These are phyloP conservation scores for Lutjanus erythropterus DNA, from an alignment of 2,113 vertebrate genomes.

Conservation along the genomic window DNA sequence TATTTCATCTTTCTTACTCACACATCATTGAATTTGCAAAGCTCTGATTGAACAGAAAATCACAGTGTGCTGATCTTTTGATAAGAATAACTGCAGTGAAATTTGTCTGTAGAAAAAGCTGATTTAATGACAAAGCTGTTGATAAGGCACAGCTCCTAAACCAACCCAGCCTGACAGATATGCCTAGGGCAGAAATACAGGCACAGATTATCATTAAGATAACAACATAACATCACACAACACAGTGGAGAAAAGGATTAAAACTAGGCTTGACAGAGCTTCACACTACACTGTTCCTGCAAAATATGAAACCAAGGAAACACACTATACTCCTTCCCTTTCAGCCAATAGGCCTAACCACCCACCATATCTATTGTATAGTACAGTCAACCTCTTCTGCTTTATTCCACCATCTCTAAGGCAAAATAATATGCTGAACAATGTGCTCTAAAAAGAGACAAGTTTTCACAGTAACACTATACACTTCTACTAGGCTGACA, in stretches of 20 bases:
- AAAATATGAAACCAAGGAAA: constrained; percentile 74
- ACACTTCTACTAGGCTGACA: constrained; percentile 53
- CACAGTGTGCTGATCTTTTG: constrained; percentile 71
- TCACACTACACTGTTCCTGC: constrained; percentile 62
- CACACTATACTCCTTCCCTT: constrained; percentile 28
- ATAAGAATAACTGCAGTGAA: constrained; percentile 78
- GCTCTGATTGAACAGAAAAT: constrained; percentile 76
- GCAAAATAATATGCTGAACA: constrained; percentile 32
- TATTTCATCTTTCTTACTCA: constrained; percentile 65
- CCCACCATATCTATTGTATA: constrained; percentile 33
- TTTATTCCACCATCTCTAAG: constrained; percentile 27
- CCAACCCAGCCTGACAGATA: constrained; percentile 76
- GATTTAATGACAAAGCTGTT: constrained; percentile 83
- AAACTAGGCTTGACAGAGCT: constrained; percentile 77
- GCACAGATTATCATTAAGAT: constrained; percentile 86
- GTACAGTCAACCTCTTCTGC: not conserved
- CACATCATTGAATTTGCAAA: constrained; percentile 64
- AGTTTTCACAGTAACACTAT: constrained; percentile 24
- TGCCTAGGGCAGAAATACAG: constrained; percentile 79
- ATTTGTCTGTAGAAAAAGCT: constrained; percentile 81
- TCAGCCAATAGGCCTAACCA: constrained; percentile 41
- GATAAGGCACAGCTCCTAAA: constrained; percentile 79
- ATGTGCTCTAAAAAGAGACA: constrained; percentile 17
- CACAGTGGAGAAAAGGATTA: constrained; percentile 80
- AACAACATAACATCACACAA: constrained; percentile 80